Evolutionary conservation across 1,140 invertebrate genomes (phyloP).

Genomic region (Goniozus legneri): DNA sequence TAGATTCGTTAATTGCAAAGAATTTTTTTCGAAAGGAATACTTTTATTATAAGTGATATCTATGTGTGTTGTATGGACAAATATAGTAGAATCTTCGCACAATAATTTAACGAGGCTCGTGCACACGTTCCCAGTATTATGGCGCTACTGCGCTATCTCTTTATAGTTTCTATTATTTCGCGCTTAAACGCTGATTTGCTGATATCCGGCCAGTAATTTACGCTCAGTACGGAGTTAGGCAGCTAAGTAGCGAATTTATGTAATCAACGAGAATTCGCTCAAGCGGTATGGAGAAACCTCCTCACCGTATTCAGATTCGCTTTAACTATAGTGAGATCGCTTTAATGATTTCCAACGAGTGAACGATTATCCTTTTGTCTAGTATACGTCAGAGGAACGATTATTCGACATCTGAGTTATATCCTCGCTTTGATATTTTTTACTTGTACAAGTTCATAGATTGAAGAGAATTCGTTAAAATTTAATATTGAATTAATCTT

Average conservation of each 20-base stretch:
- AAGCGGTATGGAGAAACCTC: neutral
- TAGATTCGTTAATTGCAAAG: no score
- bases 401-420: neutral
- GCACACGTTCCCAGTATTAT: neutral
- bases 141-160: neutral
- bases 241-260: neutral
- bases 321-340: neutral
- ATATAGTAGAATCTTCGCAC: neutral
- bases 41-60: no score
- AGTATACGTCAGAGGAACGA: neutral
- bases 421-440: neutral
- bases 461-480: neutral
- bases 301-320: neutral
- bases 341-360: constrained; percentile 5
- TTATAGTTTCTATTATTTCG: neutral
- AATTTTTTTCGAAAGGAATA: no score
- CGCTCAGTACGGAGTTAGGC: neutral
- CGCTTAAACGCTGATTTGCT: neutral
- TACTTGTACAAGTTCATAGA: neutral
- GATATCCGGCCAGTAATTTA: neutral
- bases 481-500: no score
- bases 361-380: constrained; percentile 8
- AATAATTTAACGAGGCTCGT: neutral
- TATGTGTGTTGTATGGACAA: neutral
- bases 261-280: neutral